Percentiles rank a stretch among this genome's conserved stretches.
phyloP scores from a whole-genome alignment of 2,888 invertebrate species.

The Sphecodes monilicornis region DNA sequence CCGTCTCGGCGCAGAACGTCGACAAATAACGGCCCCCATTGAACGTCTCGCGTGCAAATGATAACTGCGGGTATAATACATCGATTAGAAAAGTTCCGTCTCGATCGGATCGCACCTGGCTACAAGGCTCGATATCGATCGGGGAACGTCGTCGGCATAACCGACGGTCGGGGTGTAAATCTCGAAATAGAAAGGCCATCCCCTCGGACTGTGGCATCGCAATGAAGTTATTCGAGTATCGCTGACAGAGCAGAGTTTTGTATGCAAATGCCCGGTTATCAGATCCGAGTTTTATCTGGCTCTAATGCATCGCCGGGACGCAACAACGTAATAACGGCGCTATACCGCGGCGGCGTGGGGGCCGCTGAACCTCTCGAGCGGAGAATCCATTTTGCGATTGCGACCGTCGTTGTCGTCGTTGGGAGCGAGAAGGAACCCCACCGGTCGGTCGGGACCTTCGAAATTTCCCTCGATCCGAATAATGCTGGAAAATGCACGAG shows the following conservation, averaged over 20 bases:
- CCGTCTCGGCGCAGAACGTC: background rate
- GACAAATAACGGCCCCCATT: slow-evolving; percentile 1
- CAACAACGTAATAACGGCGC: slow-evolving; percentile 35
- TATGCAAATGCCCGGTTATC: slow-evolving; percentile 41
- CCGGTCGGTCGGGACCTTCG: slow-evolving; percentile 5
- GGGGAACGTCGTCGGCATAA: background rate
- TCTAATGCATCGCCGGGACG: slow-evolving; percentile 9
- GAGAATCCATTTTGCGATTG: slow-evolving; percentile 12
- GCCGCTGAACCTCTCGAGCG: slow-evolving; percentile 12
- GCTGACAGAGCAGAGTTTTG: slow-evolving; percentile 22
- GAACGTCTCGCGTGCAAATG: background rate
- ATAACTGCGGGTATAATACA: slow-evolving; percentile 12
- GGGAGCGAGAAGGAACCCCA: background rate
- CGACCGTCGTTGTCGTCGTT: background rate
- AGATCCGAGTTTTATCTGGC: slow-evolving; percentile 28
- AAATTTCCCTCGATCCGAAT: slow-evolving; percentile 29
- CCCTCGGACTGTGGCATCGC: slow-evolving; percentile 1
- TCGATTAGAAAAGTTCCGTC: background rate
- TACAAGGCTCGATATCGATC: background rate
- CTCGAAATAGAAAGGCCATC: slow-evolving; percentile 12
- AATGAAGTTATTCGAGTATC: slow-evolving; percentile 24
- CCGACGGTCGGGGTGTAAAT: background rate
- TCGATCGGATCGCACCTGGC: background rate
- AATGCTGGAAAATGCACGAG: slow-evolving; percentile 45
- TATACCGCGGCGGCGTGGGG: background rate